Evolutionary conservation across 2,113 vertebrate genomes (phyloP), one percentile per base, ranked within the genome.

Genomic region (Morphnarchus princeps): DNA sequence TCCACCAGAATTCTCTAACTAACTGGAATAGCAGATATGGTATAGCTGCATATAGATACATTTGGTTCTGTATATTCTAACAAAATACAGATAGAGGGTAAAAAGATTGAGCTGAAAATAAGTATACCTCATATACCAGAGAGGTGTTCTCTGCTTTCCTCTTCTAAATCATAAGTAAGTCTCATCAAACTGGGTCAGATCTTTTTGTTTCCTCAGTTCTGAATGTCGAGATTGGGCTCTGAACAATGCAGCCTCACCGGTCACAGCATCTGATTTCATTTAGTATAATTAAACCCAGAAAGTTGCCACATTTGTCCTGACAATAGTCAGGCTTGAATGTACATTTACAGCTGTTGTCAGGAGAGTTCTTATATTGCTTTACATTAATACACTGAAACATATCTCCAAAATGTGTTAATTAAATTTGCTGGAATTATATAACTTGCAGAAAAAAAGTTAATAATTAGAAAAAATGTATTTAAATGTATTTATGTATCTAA

Each of bases 401-500:
- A 89, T 96, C 97, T 97, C 96, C 81, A 69, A 83, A 97, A 98
- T 87, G 92, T 93, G 97, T 97, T 98, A 98, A 98, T 98, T 98
- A 97, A 97, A 98, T 98, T 98, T 97, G 73, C 96, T 95, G 71
- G 81, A 95, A 97, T 97, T 98, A 94, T 91, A 91, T 97, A 97
- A 98, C 96, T 96, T 95, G 85, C 76, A 94, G 91, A 57, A 94
- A 89, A 95, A 96, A 92, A 93, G 86, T 91, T 96, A 94, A 94
- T 96, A 97, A 98, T 98, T 97, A 97, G 88, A 96, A 97, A 97
- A 97, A 96, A 92, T 58, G 74, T 90, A 94, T 97, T 96, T 94
- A 96, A 95, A 97, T 95, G 82, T 97, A 97, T 98, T 96, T 97
- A 93, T 96, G 91, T 98, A 97, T 98, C 96, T 97, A 93, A 97